These are phyloP conservation scores for Cherax destructor DNA, from an alignment of 1,140 invertebrate species.

Conservation along the genomic window DNA sequence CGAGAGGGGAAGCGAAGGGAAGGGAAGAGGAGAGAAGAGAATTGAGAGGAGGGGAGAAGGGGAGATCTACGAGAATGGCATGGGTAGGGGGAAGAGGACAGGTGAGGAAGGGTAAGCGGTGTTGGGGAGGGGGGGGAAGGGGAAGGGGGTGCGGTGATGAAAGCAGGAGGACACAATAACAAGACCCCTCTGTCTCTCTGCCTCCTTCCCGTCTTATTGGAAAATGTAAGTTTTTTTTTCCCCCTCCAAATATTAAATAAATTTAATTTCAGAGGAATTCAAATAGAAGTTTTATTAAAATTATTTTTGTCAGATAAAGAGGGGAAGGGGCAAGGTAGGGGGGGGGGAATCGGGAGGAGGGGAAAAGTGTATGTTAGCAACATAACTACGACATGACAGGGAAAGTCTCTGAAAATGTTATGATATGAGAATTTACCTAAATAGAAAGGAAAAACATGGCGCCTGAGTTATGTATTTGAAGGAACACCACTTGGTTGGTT, in stretches of 20 bases:
- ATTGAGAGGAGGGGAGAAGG: neutral
- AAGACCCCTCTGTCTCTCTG: neutral
- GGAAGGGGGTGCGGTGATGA: neutral
- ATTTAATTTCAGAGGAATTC: conserved; percentile 3
- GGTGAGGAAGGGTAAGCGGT: neutral
- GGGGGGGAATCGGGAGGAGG: neutral
- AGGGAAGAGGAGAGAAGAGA: too few relatives aligned
- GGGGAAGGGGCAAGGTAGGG: neutral
- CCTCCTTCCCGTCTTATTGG: neutral
- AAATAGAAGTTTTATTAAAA: neutral
- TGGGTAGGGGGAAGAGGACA: neutral
- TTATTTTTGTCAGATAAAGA: neutral
- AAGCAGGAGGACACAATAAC: neutral
- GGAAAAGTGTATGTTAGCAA: too few relatives aligned
- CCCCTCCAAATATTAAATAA: neutral
- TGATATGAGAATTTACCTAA: too few relatives aligned
- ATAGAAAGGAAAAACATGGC: too few relatives aligned
- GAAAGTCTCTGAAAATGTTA: too few relatives aligned
- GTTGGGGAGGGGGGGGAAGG: neutral
- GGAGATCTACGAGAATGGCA: too few relatives aligned
- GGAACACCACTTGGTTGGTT: too few relatives aligned
- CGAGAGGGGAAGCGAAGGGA: too few relatives aligned
- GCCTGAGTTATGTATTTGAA: too few relatives aligned
- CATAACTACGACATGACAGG: too few relatives aligned
- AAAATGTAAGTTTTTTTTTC: neutral